These are phyloP conservation scores for Lepidotrigona ventralis DNA, from an alignment of 1,140 invertebrate genomes.

Conservation along the genomic window DNA sequence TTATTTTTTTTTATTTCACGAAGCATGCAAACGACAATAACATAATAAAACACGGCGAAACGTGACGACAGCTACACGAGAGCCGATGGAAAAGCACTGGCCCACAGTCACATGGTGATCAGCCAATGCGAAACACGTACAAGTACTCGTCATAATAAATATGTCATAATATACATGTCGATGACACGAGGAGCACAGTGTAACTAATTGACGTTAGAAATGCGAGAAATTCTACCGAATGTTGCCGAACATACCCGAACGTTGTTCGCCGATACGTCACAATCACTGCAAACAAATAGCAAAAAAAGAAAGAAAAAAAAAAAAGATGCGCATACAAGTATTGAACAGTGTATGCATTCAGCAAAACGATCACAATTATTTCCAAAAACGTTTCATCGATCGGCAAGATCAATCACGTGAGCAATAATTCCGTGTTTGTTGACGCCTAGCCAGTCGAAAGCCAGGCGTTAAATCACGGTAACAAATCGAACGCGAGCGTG, in stretches of 20 bases:
- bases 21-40: background rate
- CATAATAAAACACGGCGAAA: background rate
- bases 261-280: background rate
- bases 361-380: background rate
- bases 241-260: constrained; percentile 2
- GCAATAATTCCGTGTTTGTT: background rate
- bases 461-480: constrained; percentile 13
- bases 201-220: background rate
- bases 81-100: constrained; percentile 19
- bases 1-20: background rate
- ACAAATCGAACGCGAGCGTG: constrained; percentile 3
- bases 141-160: constrained; percentile 28
- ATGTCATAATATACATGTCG: constrained; percentile 1
- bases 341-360: background rate
- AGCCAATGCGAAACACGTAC: background rate
- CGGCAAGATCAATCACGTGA: background rate
- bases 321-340: too few relatives aligned
- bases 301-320: background rate
- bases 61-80: background rate
- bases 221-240: constrained; percentile 1
- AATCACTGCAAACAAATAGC: background rate
- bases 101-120: constrained; percentile 22
- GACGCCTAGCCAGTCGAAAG: background rate
- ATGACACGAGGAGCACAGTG: background rate
- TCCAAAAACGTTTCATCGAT: background rate